These are phyloP conservation scores for Conus betulinus DNA, from an alignment of 1,140 invertebrate species.

Conservation along the genomic window DNA sequence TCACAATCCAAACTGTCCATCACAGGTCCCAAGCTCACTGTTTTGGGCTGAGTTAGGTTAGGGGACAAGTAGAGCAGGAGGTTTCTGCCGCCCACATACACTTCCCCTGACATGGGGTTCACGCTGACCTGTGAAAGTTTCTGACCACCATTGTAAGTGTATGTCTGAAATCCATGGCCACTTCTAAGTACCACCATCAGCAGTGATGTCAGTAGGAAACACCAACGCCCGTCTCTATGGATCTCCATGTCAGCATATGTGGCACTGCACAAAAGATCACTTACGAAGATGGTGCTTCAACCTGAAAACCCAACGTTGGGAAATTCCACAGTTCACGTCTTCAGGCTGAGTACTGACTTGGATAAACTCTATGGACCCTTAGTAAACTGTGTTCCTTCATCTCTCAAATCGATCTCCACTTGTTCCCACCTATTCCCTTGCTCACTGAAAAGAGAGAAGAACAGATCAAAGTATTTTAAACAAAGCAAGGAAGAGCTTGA, in stretches of 20 bases:
- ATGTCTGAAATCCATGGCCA: neutral
- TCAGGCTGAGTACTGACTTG: too few relatives aligned
- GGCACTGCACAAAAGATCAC: too few relatives aligned
- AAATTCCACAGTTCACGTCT: too few relatives aligned
- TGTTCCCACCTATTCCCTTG: neutral
- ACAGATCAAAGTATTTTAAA: too few relatives aligned
- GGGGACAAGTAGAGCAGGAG: constrained; percentile 42
- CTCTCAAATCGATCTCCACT: neutral
- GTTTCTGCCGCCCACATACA: constrained; percentile 52
- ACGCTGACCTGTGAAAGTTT: neutral
- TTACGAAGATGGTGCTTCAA: too few relatives aligned
- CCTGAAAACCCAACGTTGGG: too few relatives aligned
- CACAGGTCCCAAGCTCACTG: constrained; percentile 31
- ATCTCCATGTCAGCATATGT: neutral
- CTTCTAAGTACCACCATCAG: neutral
- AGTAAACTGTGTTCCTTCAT: too few relatives aligned
- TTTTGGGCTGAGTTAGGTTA: constrained; percentile 31
- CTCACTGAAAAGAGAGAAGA: neutral
- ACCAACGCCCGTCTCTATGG: too few relatives aligned
- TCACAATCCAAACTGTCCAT: constrained; percentile 42
- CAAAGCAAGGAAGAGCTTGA: too few relatives aligned
- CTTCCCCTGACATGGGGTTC: neutral
- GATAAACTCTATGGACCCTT: too few relatives aligned
- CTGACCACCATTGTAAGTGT: neutral
- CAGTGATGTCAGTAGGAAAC: neutral